A percentile compares a stretch with the other conserved stretches of the same genome.
Conservation (phyloP, 2,113 vertebrate genomes). For the Rafetus swinhoei region DNA sequence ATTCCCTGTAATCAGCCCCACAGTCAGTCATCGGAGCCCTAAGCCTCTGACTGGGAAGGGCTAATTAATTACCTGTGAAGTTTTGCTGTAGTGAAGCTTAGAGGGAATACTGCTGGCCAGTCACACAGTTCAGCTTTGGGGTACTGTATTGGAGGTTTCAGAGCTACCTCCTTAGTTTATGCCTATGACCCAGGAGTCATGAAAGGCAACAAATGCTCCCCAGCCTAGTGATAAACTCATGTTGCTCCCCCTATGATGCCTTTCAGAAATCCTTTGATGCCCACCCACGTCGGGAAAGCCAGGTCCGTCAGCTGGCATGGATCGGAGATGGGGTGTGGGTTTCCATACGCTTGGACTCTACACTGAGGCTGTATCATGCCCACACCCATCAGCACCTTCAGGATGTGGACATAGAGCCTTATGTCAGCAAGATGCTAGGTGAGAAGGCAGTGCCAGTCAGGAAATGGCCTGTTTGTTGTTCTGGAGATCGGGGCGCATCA, state of each 20-base stretch:
- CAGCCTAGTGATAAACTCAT: background rate
- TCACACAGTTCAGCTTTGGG: background rate
- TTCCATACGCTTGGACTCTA: conserved; percentile 96
- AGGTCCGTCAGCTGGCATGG: conserved; percentile 97
- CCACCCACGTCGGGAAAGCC: conserved; percentile 95
- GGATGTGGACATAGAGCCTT: conserved; percentile 98
- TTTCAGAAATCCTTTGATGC: conserved; percentile 95
- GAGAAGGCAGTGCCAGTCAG: conserved; percentile 32
- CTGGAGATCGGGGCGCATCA: background rate
- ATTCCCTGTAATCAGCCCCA: background rate
- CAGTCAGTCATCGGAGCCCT: too few relatives aligned
- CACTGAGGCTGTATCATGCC: conserved; percentile 93
- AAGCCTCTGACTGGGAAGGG: too few relatives aligned
- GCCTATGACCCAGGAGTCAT: background rate
- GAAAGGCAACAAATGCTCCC: background rate
- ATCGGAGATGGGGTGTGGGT: conserved; percentile 98
- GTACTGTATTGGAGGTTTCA: background rate
- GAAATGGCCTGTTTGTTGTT: background rate
- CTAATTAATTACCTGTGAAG: too few relatives aligned
- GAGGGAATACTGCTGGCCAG: background rate
- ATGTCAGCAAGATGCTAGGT: conserved; percentile 99
- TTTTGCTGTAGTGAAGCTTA: too few relatives aligned
- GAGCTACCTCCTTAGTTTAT: background rate
- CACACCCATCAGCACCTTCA: conserved; percentile 97
- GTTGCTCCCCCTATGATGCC: accelerated